These are phyloP conservation scores for Charina bottae DNA, from an alignment of 2,113 vertebrate genomes.

Conservation along the genomic window DNA sequence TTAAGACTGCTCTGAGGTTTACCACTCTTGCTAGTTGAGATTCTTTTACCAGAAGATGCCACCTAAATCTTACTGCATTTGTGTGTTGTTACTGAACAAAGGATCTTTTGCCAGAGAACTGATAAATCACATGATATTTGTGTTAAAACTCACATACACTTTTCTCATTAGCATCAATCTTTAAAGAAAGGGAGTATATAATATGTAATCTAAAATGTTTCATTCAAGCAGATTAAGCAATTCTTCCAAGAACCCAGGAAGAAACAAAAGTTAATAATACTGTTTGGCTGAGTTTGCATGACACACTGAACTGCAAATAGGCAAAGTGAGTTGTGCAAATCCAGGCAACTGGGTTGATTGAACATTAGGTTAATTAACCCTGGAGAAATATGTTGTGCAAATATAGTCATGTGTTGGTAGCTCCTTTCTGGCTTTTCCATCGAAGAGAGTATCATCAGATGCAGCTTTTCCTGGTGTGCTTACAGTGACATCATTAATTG, in stretches of 20 bases:
- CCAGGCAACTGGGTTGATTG: neutral
- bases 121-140: neutral
- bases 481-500: neutral
- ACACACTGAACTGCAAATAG: neutral
- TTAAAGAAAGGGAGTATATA: neutral
- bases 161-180: neutral
- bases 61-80: neutral
- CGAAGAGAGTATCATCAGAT: neutral
- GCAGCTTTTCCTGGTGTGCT: neutral
- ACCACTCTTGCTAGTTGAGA: neutral
- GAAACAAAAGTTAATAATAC: neutral
- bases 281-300: neutral
- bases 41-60: neutral
- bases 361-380: neutral
- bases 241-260: neutral
- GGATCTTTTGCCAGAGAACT: neutral
- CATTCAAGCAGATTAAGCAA: neutral
- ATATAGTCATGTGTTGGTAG: neutral
- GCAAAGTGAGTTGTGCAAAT: too few relatives aligned
- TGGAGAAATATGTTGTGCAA: neutral
- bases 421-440: neutral
- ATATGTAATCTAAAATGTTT: neutral
- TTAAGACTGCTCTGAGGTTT: neutral
- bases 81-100: neutral
- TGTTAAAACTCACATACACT: neutral